phyloP scores from a whole-genome alignment of 2,888 invertebrate species.

The Cerastis leucographa region DNA sequence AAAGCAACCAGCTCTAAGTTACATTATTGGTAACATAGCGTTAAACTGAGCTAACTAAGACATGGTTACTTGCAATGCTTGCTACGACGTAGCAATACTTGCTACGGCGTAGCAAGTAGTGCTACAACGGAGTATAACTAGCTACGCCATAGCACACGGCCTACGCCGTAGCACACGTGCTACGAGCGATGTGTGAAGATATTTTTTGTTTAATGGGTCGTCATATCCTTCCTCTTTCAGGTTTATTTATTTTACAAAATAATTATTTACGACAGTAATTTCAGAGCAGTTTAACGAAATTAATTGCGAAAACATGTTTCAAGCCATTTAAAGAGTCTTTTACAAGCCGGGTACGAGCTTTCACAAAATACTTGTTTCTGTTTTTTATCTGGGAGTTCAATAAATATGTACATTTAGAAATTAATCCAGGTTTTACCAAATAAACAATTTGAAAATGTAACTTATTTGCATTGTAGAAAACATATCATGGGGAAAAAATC shows the following conservation, averaged over 20 bases:
- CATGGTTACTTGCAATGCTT: not conserved
- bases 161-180: conserved; percentile 3
- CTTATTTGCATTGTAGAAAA: too few species aligned
- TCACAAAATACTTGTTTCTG: not conserved
- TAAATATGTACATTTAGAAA: not conserved
- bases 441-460: not conserved
- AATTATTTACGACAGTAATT: conserved; percentile 6
- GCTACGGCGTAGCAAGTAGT: conserved; percentile 17
- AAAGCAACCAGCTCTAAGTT: not conserved
- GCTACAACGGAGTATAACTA: conserved; percentile 10
- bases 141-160: not conserved
- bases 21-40: not conserved
- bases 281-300: not conserved
- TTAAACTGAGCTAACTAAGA: not conserved
- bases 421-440: not conserved
- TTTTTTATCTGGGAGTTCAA: too few species aligned
- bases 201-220: not conserved
- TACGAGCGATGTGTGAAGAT: not conserved
- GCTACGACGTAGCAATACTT: conserved; percentile 1
- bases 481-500: too few species aligned
- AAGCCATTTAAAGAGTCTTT: not conserved
- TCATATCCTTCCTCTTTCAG: not conserved
- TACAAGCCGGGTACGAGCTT: not conserved
- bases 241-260: not conserved
- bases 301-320: conserved; percentile 1